Evolutionary conservation across 1,140 invertebrate species (phyloP), one percentile per base, ranked within the genome.

Genomic region (Drosophila trapezifrons): DNA sequence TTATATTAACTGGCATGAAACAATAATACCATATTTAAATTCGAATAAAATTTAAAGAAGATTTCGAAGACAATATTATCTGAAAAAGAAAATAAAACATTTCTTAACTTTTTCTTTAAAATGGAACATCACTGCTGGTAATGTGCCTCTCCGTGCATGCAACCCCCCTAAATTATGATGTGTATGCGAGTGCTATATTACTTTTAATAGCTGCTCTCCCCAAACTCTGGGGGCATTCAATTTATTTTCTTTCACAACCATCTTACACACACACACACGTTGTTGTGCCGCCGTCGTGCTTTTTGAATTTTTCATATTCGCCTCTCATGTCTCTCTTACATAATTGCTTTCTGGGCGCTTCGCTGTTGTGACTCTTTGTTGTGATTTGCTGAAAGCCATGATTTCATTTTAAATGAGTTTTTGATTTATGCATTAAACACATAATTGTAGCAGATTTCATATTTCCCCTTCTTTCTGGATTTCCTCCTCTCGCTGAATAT

Each of bases 351-450:
- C 64, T 43, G 69, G 45, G 59, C 38, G 20, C 65, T 77, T 49
- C 20, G 65, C 73, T 46, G 64, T 37, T 80, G 60, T 35, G 55
- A 82, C 70, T 87, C 77, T 80, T 78, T 86, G 77, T 86, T 79
- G 63, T 74, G 82, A 86, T 86, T 83, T 83, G 84, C 76, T 89
- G 83, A 87, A 89, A 80, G 73, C 80, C 73, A 82, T 77, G 83
- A 87, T 89, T 87, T 87, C 76, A 89, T 87, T 87, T 87, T 87
- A 89, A 87, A 87, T 87, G 83, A 87, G 83, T 87, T 87, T 87
- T 87, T 87, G 83, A 87, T 87, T 87, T 87, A 87, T 87, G 83
- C 83, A 89, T 87, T 87, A 87, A 87, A 87, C 69, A 87, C 76
- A 87, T 87, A 87, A 87, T 87, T 87, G 83, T 84, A 83, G 65